phyloP scores from a whole-genome alignment of 2,888 invertebrate species.

The Therioaphis trifolii region DNA sequence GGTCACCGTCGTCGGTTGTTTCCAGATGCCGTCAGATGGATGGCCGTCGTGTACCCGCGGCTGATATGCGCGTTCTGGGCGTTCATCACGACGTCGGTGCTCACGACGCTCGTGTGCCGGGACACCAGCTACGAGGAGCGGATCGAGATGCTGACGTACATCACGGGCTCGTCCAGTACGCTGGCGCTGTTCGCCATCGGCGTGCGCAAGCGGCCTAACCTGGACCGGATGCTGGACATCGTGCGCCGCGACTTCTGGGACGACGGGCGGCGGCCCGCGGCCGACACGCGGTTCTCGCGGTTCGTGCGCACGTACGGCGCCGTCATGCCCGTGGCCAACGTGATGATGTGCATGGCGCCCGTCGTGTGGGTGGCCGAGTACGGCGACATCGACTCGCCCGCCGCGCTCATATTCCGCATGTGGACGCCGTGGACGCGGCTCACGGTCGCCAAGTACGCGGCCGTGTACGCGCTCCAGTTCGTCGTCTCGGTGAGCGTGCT shows the following conservation, averaged over 20 bases:
- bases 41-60: constrained; percentile 36
- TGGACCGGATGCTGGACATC: constrained; percentile 5
- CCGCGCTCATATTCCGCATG: constrained; percentile 48
- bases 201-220: constrained; percentile 21
- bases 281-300: neutral
- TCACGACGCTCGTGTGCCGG: neutral
- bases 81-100: constrained; percentile 25
- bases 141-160: constrained; percentile 36
- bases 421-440: constrained; percentile 44
- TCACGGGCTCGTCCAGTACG: constrained; percentile 35
- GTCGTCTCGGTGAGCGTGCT: constrained; percentile 12
- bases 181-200: constrained; percentile 37
- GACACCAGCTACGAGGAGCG: neutral
- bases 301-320: constrained; percentile 46
- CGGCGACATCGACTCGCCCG: constrained; percentile 25
- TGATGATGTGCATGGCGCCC: constrained; percentile 27
- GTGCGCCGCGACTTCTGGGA: constrained; percentile 23
- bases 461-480: constrained; percentile 25
- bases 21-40: neutral
- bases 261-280: constrained; percentile 9
- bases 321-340: constrained; percentile 16
- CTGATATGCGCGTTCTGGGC: constrained; percentile 11
- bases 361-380: neutral
- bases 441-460: constrained; percentile 2
- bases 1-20: no score